phyloP scores from a whole-genome alignment of 2,797 vertebrate genomes.

The Balearica regulorum region DNA sequence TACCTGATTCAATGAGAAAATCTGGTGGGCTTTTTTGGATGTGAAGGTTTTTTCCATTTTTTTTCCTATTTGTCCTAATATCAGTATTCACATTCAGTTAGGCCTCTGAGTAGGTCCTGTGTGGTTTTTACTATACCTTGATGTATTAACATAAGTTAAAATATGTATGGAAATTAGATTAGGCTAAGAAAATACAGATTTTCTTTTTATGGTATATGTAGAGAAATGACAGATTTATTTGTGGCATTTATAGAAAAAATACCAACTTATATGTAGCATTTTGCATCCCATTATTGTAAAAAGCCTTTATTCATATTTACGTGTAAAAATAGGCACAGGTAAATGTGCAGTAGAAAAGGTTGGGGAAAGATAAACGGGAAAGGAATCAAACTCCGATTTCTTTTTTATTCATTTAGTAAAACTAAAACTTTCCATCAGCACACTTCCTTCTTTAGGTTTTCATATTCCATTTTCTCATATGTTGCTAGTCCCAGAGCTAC shows the following conservation, averaged over 20 bases:
- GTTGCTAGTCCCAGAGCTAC: not conserved
- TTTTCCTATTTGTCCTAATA: not conserved
- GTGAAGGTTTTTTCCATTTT: accelerated
- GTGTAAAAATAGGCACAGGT: not conserved
- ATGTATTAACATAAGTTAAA: not conserved
- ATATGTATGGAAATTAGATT: not conserved
- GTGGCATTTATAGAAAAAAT: not conserved
- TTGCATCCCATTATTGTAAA: not conserved
- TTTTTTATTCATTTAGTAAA: not conserved
- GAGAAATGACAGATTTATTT: not conserved
- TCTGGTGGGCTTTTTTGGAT: accelerated
- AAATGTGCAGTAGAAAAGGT: not conserved
- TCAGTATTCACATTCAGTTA: not conserved
- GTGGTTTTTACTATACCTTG: not conserved
- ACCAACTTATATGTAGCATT: not conserved
- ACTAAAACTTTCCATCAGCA: not conserved
- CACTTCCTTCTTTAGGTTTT: not conserved
- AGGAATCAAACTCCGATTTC: not conserved
- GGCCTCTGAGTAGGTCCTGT: not conserved
- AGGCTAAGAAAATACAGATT: not conserved
- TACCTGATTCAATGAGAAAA: not conserved
- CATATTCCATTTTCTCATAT: not conserved
- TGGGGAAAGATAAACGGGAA: not conserved
- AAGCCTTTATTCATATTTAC: not conserved
- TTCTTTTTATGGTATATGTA: not conserved